Evolutionary conservation across 2,113 vertebrate genomes (phyloP), one percentile per base, ranked within the genome.

Genomic region (Poeciliopsis retropinna): DNA sequence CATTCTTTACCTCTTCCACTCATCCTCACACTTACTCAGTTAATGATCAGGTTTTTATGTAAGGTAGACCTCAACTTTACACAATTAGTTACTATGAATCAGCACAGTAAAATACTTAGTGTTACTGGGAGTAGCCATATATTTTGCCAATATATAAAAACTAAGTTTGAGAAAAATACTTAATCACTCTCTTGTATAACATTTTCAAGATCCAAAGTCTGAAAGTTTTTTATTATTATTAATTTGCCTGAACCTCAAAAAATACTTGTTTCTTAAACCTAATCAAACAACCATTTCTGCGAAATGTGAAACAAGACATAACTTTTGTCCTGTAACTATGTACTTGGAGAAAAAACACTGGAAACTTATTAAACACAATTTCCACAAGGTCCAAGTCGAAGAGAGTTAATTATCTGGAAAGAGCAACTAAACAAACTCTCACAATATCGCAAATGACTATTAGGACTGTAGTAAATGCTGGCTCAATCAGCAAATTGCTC

Each of bases 391-490:
- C 29, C 22, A 64, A 60, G 66, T 70, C 8, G 64, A 54, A 22
- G 41, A 31, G 65, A 44, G 66, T 11, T 65, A 37, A 32, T 69
- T 64, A 68, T 2, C 7, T 27, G 15, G 29, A n/a, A 28, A 22
- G 60, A 79, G 28, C 64, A 64, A 44, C 60, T 60, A 60, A 64
- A 27, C 39, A 28, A 80, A 75, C 68, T 75, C 51, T 70, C 39
- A 27, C 34, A 9, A 57, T 60, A 62, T 70, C 71, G 60, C 37
- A n/a, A 70, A 65, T 28, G 0, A 2, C 54, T 22, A 39, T 15
- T 54, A 32, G 25, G n/a, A 62, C 47, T 81, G 63, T 75, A 67
- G 63, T 70, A 63, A 81, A 76, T 54, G 30, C 78, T 79, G 32
- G 44, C 62, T 81, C 37, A 68, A 32, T 79, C 30, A 67, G 34